Conservation (phyloP, 1,140 invertebrate species). For the Aphidius ervi region DNA sequence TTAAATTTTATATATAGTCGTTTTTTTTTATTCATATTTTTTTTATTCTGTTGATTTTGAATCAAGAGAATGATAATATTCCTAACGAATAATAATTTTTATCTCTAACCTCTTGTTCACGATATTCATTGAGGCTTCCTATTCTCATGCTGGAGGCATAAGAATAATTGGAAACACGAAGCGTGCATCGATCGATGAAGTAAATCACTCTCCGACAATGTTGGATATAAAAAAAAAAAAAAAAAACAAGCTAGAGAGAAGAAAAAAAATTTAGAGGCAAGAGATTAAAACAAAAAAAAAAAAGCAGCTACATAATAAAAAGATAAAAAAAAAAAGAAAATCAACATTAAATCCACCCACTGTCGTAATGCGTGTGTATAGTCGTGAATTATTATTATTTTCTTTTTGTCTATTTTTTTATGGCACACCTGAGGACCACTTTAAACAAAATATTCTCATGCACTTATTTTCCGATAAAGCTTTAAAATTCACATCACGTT, state of each 20-base stretch:
- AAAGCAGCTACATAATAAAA: constrained; percentile 9
- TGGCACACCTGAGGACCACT: constrained; percentile 5
- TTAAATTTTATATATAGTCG: neutral
- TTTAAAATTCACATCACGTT: too few species aligned
- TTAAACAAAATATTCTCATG: neutral
- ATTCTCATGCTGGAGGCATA: constrained; percentile 13
- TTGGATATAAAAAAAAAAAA: neutral
- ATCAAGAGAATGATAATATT: too few species aligned
- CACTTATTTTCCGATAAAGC: too few species aligned
- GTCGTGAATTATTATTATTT: neutral
- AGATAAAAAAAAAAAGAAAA: constrained; percentile 11
- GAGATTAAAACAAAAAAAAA: neutral
- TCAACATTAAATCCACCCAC: constrained; percentile 3
- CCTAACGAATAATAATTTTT: too few species aligned
- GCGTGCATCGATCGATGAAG: constrained; percentile 13
- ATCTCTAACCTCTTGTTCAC: constrained; percentile 1
- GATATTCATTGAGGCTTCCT: constrained; percentile 15
- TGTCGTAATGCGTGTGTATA: neutral
- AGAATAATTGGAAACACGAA: constrained; percentile 13
- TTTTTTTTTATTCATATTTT: constrained; percentile 11
- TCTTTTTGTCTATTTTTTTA: constrained; percentile 2
- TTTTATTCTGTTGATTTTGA: neutral
- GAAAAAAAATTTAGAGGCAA: neutral
- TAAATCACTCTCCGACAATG: constrained; percentile 15
- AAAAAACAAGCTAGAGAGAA: too few species aligned